phyloP scores from a whole-genome alignment of 2,113 vertebrate species.

The Hemichromis elongatus region DNA sequence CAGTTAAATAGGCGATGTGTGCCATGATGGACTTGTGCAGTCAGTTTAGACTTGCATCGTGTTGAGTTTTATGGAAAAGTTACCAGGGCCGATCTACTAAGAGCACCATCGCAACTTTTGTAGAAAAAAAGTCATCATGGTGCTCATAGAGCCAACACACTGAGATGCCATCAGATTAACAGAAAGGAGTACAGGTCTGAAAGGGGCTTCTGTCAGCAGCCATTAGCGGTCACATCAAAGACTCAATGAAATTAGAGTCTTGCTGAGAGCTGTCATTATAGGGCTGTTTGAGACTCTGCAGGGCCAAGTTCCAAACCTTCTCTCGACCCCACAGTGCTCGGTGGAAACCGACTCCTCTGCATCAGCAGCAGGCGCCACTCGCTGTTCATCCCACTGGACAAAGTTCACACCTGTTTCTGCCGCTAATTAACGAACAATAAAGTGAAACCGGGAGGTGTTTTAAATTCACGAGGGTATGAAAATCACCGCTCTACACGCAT shows the following conservation, averaged over 20 bases:
- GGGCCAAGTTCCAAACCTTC: conserved; percentile 42
- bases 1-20: not conserved
- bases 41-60: not conserved
- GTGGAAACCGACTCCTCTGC: conserved; percentile 3
- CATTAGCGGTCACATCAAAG: conserved; percentile 70
- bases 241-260: conserved; percentile 65
- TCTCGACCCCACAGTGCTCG: conserved; percentile 15
- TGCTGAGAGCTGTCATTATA: conserved; percentile 61
- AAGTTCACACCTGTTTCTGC: conserved; percentile 35
- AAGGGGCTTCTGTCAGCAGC: conserved; percentile 53
- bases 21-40: not conserved
- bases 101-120: not conserved
- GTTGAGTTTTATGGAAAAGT: not conserved
- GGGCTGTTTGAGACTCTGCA: conserved; percentile 44
- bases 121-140: not conserved
- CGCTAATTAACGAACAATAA: conserved; percentile 60
- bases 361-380: not conserved
- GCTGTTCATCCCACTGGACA: conserved; percentile 21
- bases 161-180: not conserved
- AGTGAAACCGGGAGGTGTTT: conserved; percentile 24
- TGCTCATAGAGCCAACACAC: not conserved
- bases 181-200: not conserved
- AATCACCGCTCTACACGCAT: conserved; percentile 9
- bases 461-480: conserved; percentile 36
- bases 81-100: not conserved